phyloP scores from a whole-genome alignment of 1,140 invertebrate species.

The Sminthurides bifidus region DNA sequence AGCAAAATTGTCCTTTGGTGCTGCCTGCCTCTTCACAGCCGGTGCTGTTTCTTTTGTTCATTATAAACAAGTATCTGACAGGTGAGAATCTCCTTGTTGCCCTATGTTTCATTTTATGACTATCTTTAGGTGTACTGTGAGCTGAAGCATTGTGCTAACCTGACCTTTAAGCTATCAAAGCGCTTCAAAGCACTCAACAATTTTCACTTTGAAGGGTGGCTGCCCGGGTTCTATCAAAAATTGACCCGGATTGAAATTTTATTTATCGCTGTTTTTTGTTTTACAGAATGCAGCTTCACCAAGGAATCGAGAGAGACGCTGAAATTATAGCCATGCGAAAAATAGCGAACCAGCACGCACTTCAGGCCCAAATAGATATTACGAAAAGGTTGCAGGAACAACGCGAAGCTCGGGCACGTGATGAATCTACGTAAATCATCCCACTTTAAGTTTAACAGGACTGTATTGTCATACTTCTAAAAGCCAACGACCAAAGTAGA shows the following conservation, averaged over 20 bases:
- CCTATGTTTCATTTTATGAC: background rate
- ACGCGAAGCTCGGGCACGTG: too few species aligned
- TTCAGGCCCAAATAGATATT: slow-evolving; percentile 5
- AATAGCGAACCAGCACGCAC: background rate
- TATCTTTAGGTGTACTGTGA: background rate
- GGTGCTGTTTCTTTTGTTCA: slow-evolving; percentile 1
- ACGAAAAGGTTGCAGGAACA: background rate
- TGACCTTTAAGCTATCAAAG: background rate
- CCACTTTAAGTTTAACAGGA: too few species aligned
- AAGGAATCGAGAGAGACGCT: background rate
- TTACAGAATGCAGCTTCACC: background rate
- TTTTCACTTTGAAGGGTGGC: too few species aligned
- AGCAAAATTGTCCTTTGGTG: background rate
- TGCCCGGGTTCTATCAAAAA: too few species aligned
- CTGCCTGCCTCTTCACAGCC: background rate
- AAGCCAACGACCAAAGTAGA: too few species aligned
- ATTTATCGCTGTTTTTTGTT: background rate
- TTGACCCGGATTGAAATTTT: too few species aligned
- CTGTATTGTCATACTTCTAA: too few species aligned
- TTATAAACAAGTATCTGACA: background rate
- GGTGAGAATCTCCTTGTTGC: background rate
- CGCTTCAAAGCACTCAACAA: background rate
- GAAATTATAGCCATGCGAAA: background rate
- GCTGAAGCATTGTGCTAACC: background rate
- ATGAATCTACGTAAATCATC: too few species aligned